Conservation (phyloP, 2,888 invertebrate species). For the Theretra japonica region DNA sequence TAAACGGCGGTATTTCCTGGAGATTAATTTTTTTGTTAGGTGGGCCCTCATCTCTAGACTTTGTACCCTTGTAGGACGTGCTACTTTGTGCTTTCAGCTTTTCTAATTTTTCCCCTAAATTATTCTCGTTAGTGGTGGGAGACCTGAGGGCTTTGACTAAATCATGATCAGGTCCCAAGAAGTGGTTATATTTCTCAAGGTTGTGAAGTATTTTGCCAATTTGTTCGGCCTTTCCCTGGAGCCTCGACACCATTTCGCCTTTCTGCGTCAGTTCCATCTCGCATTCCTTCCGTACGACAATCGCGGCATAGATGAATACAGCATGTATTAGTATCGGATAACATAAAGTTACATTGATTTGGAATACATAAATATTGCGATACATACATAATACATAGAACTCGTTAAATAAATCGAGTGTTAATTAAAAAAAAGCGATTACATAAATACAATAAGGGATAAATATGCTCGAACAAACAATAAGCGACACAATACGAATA, state of each 20-base stretch:
- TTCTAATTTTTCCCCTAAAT: slow-evolving; percentile 71
- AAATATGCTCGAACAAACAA: background rate
- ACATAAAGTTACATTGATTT: slow-evolving; percentile 31
- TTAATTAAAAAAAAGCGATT: background rate
- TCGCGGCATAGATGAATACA: slow-evolving; percentile 80
- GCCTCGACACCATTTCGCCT: slow-evolving; percentile 96
- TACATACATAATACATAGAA: slow-evolving; percentile 2
- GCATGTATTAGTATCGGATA: slow-evolving; percentile 71
- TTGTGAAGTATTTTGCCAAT: slow-evolving; percentile 97
- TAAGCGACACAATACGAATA: background rate
- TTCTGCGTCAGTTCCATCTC: slow-evolving; percentile 98
- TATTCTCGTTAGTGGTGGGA: slow-evolving; percentile 72
- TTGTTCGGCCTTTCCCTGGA: slow-evolving; percentile 97
- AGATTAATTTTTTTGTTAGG: slow-evolving; percentile 81
- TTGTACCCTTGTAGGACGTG: slow-evolving; percentile 74
- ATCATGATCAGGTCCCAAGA: slow-evolving; percentile 86
- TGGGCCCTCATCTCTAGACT: slow-evolving; percentile 83
- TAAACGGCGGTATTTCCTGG: slow-evolving; percentile 84
- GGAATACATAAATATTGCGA: slow-evolving; percentile 19
- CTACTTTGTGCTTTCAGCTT: slow-evolving; percentile 71
- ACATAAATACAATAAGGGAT: background rate
- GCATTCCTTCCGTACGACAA: slow-evolving; percentile 90
- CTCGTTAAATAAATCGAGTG: background rate
- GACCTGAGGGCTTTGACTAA: slow-evolving; percentile 80
- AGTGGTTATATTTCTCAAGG: slow-evolving; percentile 93